These are phyloP conservation scores for Blomia tropicalis DNA, from an alignment of 2,888 invertebrate genomes.

Conservation along the genomic window DNA sequence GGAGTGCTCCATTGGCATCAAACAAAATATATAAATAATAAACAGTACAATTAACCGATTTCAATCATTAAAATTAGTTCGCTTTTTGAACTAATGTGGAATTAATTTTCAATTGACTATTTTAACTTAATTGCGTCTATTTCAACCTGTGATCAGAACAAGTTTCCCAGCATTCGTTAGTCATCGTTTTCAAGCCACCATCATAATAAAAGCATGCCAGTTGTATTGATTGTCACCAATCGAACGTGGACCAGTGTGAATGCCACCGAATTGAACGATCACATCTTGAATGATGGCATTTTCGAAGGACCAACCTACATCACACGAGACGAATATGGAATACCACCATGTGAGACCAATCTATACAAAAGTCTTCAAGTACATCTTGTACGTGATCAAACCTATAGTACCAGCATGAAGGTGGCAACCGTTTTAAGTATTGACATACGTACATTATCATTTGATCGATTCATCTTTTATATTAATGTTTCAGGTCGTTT, in stretches of 20 bases:
- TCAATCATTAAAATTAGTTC: too few relatives aligned
- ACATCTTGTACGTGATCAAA: slow-evolving; percentile 23
- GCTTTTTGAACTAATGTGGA: too few relatives aligned
- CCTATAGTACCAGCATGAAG: slow-evolving; percentile 10
- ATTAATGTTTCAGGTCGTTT: slow-evolving; percentile 15
- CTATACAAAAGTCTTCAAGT: slow-evolving; percentile 21
- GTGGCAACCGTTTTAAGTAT: slow-evolving; percentile 22
- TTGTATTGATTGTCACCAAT: slow-evolving; percentile 21
- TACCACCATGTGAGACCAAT: slow-evolving; percentile 21
- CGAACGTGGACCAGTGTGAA: slow-evolving; percentile 24
- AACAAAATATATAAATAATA: too few relatives aligned
- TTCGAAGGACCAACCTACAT: slow-evolving; percentile 24
- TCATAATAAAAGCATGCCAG: slow-evolving; percentile 13
- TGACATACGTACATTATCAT: not conserved
- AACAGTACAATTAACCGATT: too few relatives aligned
- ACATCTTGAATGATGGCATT: slow-evolving; percentile 18
- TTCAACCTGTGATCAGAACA: not conserved
- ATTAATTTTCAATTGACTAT: not conserved
- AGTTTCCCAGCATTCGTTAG: not conserved
- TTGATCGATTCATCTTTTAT: not conserved
- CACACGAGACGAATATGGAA: slow-evolving; percentile 21
- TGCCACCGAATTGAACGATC: slow-evolving; percentile 23
- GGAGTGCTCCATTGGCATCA: too few relatives aligned
- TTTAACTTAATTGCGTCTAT: not conserved
- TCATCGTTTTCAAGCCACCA: not conserved